phyloP scores from a whole-genome alignment of 2,113 vertebrate species.

The Hippocampus barbouri region DNA sequence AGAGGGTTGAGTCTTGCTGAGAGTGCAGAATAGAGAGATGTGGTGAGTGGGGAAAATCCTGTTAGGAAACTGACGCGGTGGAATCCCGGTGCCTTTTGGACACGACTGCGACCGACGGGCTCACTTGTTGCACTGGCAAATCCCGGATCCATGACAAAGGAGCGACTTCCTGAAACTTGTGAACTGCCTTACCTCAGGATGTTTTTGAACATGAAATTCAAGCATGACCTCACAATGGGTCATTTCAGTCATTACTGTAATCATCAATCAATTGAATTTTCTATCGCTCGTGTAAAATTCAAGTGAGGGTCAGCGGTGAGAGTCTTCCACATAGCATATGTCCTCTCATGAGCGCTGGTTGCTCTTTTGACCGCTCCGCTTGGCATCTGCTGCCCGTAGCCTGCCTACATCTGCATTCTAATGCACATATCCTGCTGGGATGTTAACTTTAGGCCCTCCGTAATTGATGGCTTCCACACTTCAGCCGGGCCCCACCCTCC shows the following conservation, averaged over 20 bases:
- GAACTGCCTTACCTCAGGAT: slow-evolving; percentile 36
- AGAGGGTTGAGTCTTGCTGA: slow-evolving; percentile 73
- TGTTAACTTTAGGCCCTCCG: slow-evolving; percentile 74
- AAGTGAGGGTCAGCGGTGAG: slow-evolving; percentile 23
- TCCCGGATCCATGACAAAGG: slow-evolving; percentile 41
- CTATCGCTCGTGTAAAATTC: slow-evolving; percentile 55
- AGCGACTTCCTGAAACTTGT: slow-evolving; percentile 26
- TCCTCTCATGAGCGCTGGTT: slow-evolving; percentile 55
- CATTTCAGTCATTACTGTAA: slow-evolving; percentile 51
- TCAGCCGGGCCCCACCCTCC: slow-evolving; percentile 57
- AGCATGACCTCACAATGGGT: slow-evolving; percentile 51
- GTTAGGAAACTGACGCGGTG: slow-evolving; percentile 50
- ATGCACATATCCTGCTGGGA: slow-evolving; percentile 74
- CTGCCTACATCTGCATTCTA: slow-evolving; percentile 75
- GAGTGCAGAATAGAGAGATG: slow-evolving; percentile 58
- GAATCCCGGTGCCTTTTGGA: slow-evolving; percentile 61
- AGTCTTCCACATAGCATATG: slow-evolving; percentile 70
- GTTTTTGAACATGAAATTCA: slow-evolving; percentile 55
- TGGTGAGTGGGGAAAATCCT: slow-evolving; percentile 56
- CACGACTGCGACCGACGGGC: slow-evolving; percentile 20
- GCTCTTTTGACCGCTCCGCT: slow-evolving; percentile 71
- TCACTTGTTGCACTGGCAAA: slow-evolving; percentile 55
- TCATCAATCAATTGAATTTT: slow-evolving; percentile 69
- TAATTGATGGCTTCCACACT: slow-evolving; percentile 82
- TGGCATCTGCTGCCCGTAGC: slow-evolving; percentile 75